Evolutionary conservation across 2,888 invertebrate genomes (phyloP).

Genomic region (Clepsis dumicolana): DNA sequence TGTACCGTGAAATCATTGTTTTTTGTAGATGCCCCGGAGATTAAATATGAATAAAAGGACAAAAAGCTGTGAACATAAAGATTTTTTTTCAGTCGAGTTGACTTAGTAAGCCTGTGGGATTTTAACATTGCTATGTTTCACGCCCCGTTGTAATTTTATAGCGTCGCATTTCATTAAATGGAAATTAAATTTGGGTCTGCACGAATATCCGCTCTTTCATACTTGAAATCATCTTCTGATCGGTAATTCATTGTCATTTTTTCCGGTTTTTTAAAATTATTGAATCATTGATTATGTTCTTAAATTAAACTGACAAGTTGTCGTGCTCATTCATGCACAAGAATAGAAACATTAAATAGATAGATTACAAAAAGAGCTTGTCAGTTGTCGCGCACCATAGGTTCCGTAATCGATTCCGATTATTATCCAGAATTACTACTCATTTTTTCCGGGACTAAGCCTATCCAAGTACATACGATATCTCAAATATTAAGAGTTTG

Average conservation of each 20-base stretch:
- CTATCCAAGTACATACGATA: not conserved
- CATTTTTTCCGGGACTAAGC: not conserved
- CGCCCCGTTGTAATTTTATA: slow-evolving; percentile 66
- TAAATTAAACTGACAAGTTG: slow-evolving; percentile 28
- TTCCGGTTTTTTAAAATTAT: not conserved
- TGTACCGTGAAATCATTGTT: slow-evolving; percentile 85
- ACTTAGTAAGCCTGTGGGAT: slow-evolving; percentile 76
- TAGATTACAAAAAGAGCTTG: not conserved
- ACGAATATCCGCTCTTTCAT: slow-evolving; percentile 45
- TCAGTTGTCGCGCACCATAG: not conserved
- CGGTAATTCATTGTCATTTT: not conserved
- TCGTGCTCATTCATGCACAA: not conserved
- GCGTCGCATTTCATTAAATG: slow-evolving; percentile 47
- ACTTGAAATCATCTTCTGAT: not conserved
- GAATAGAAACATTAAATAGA: slow-evolving; percentile 5
- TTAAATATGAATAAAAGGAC: slow-evolving; percentile 85
- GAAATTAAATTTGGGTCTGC: slow-evolving; percentile 30
- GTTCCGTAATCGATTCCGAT: not conserved
- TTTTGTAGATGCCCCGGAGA: slow-evolving; percentile 79
- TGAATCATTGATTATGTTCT: not conserved
- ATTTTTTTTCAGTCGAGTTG: slow-evolving; percentile 69
- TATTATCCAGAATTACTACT: not conserved
- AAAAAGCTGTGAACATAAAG: slow-evolving; percentile 75
- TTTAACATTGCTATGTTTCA: slow-evolving; percentile 66
- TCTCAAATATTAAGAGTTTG: too few species aligned